Evolutionary conservation across 2,888 invertebrate genomes (phyloP).

Genomic region (Drosophila neoperkinsi): DNA sequence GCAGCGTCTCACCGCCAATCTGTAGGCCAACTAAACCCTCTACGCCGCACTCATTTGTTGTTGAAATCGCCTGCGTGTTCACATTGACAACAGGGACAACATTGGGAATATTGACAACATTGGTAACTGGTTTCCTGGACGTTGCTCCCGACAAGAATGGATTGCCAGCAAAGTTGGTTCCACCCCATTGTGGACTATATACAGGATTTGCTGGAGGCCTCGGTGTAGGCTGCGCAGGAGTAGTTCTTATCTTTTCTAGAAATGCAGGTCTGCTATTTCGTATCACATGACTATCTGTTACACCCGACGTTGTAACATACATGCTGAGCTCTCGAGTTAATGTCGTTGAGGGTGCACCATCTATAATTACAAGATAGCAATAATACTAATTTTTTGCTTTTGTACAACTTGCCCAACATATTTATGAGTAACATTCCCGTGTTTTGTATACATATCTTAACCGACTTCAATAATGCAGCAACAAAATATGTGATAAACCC

Average conservation of each 20-base stretch:
- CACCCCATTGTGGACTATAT: background rate
- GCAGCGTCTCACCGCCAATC: constrained; percentile 63
- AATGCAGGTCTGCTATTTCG: background rate
- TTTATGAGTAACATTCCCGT: background rate
- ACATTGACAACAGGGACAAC: background rate
- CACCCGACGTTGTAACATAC: constrained; percentile 21
- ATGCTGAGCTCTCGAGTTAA: constrained; percentile 33
- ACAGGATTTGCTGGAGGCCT: background rate
- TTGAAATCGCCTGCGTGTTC: constrained; percentile 8
- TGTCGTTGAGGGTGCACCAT: constrained; percentile 35
- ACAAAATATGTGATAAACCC: background rate
- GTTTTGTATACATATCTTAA: background rate
- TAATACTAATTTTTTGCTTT: background rate
- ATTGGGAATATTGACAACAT: background rate
- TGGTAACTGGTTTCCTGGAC: constrained; percentile 8
- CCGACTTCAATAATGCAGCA: background rate
- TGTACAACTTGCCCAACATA: background rate
- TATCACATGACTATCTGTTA: background rate
- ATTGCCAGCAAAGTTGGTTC: constrained; percentile 1
- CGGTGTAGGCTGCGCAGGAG: background rate
- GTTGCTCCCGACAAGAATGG: constrained; percentile 21
- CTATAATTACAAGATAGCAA: constrained; percentile 17
- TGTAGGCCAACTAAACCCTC: constrained; percentile 65
- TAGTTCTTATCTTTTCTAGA: no score
- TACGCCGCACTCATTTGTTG: constrained; percentile 60